These are phyloP conservation scores for Axea sp. DNA, from an alignment of 2,888 invertebrate genomes.

Conservation along the genomic window DNA sequence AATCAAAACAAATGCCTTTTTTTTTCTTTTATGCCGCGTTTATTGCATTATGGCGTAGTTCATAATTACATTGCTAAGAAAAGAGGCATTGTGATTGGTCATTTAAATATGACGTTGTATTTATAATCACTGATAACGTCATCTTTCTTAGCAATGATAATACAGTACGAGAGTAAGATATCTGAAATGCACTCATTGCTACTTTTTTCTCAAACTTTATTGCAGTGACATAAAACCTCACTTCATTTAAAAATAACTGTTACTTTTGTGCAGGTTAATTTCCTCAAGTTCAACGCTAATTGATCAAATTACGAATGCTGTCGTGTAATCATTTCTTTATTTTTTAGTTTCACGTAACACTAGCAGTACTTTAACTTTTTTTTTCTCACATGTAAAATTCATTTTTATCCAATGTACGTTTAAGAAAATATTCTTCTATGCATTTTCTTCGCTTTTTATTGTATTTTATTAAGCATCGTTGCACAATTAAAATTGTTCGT, in stretches of 20 bases:
- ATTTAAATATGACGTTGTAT: slow-evolving; percentile 22
- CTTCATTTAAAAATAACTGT: neutral
- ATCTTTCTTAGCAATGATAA: slow-evolving; percentile 15
- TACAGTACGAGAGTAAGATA: neutral
- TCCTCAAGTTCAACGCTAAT: neutral
- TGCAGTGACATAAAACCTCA: neutral
- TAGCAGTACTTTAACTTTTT: too few species aligned
- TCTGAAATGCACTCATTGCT: neutral
- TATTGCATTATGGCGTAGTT: slow-evolving; percentile 17
- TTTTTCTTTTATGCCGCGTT: neutral
- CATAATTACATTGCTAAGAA: slow-evolving; percentile 5
- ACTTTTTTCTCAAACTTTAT: neutral
- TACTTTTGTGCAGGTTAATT: neutral
- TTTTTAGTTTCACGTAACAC: neutral
- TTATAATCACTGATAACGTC: slow-evolving; percentile 16
- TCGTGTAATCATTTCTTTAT: neutral
- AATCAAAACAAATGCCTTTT: slow-evolving; percentile 3
- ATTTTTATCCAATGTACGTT: neutral
- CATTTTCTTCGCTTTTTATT: neutral
- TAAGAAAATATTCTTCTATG: neutral
- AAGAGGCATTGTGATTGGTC: slow-evolving; percentile 3
- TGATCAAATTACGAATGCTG: neutral
- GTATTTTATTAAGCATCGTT: neutral
- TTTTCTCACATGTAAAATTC: neutral
- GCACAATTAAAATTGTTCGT: neutral